phyloP scores from a whole-genome alignment of 2,113 vertebrate genomes.

The Menura novaehollandiae region DNA sequence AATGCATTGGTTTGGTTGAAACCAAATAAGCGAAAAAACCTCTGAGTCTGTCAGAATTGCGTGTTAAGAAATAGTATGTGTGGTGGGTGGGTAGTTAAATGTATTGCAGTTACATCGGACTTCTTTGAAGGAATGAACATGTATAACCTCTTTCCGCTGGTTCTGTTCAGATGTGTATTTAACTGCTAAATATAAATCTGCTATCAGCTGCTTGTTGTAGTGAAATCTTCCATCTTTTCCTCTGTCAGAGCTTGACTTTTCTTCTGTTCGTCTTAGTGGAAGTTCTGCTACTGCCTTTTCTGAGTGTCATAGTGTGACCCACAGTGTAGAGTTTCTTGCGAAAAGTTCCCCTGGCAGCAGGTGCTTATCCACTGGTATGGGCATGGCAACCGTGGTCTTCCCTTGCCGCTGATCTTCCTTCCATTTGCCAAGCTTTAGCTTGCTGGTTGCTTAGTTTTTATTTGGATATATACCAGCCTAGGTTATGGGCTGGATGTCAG shows the following conservation, averaged over 20 bases:
- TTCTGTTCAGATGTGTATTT: neutral
- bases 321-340: neutral
- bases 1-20: neutral
- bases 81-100: neutral
- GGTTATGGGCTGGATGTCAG: neutral
- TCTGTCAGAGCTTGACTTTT: neutral
- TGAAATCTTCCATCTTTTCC: neutral
- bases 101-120: neutral
- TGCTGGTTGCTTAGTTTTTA: neutral
- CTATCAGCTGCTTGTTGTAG: neutral
- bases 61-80: neutral
- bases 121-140: neutral
- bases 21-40: neutral
- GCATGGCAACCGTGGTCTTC: rapidly evolving
- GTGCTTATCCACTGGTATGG: neutral
- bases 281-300: neutral
- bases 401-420: neutral
- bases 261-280: neutral
- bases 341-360: neutral
- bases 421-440: neutral
- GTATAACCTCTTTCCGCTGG: neutral
- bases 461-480: neutral
- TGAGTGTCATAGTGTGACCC: neutral
- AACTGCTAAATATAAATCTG: neutral
- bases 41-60: neutral